Evolutionary conservation across 2,888 invertebrate species (phyloP), one percentile per base, ranked within the genome.

Genomic region (Eilema depressum): DNA sequence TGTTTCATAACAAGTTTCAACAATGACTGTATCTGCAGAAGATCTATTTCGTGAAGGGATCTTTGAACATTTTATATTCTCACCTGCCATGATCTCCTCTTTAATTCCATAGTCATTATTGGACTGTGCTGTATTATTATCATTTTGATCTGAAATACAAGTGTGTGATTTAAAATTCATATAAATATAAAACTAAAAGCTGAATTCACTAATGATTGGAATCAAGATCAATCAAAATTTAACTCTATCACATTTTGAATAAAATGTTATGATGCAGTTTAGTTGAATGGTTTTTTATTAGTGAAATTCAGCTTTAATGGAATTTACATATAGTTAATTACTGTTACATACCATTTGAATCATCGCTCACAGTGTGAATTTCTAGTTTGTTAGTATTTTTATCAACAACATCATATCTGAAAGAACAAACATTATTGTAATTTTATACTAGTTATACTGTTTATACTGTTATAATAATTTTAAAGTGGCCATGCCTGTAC

Each of bases 21-120:
- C 78, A 70, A 94, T 86, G 41, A 92, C 81, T 62, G 93, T 94
- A 56, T 95, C 95, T 74, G 89, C 89, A 68, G 95, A 94, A 73
- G 90, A 90, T 89, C 93, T 92, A 83, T 80, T 84, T 81, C 84
- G 86, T 77, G 80, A 68, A 80, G 83, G 74, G 80, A 88, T 82
- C 82, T 90, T 88, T 86, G 90, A 88, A 88, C 82, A 80, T 84
- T 83, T 86, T 76, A 76, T 77, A 73, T 85, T 86, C 93, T 94
- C 93, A 94, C 92, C 93, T 93, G 92, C 73, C 69, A 73, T 77
- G 73, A 85, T 82, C 69, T 85, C 86, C 83, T 81, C 87, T 78
- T 86, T 84, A 69, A 83, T 83, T 68, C 73, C 74, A 79, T 85
- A 85, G 75, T 82, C 86, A 78, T 85, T 84, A 73, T 81, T 83